Conservation (phyloP, 2,888 invertebrate species). For the Mythimna vitellina region DNA sequence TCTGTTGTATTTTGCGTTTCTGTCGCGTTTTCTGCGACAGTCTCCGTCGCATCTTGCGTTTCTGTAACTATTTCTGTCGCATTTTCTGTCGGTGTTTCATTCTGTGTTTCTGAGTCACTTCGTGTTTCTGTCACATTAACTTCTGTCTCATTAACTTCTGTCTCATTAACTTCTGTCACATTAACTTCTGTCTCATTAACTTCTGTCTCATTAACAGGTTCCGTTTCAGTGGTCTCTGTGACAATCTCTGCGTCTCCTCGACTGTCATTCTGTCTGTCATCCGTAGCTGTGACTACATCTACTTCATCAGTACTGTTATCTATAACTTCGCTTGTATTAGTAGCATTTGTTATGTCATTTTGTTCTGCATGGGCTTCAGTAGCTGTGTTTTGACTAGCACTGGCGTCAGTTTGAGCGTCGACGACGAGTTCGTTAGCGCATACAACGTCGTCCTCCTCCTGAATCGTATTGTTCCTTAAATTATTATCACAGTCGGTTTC, state of each 20-base stretch:
- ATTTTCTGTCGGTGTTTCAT: neutral
- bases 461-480: slow-evolving; percentile 81
- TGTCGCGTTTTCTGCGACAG: neutral
- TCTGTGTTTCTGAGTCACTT: slow-evolving; percentile 1
- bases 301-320: slow-evolving; percentile 40
- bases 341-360: slow-evolving; percentile 40
- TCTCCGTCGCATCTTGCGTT: neutral
- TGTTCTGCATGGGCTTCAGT: slow-evolving; percentile 45
- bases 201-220: slow-evolving; percentile 13
- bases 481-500: slow-evolving; percentile 88
- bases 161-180: neutral
- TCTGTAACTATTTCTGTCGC: neutral
- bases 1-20: neutral
- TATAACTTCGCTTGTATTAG: slow-evolving; percentile 23
- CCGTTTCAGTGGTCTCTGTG: slow-evolving; percentile 11
- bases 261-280: slow-evolving; percentile 28
- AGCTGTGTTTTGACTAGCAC: slow-evolving; percentile 73
- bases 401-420: slow-evolving; percentile 77
- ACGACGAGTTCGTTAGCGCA: slow-evolving; percentile 79
- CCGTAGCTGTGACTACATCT: slow-evolving; percentile 29
- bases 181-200: neutral
- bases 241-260: slow-evolving; percentile 22
- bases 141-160: slow-evolving; percentile 12
- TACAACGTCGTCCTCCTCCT: slow-evolving; percentile 88
- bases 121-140: neutral